Base-by-base conservation (phyloP, 1,140 invertebrate genomes). In the Rhopalosiphum maidis region DNA sequence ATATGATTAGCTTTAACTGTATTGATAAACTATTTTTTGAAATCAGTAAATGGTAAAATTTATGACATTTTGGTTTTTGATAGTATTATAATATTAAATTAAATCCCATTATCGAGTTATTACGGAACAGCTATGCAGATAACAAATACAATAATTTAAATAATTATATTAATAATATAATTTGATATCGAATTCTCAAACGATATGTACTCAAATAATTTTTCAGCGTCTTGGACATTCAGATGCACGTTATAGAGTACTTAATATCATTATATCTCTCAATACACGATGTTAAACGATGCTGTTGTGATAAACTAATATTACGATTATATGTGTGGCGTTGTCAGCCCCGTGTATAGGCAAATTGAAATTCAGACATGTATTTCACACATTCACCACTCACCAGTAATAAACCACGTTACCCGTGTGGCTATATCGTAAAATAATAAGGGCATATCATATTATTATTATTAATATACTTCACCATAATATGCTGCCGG, bases 31-130 rank as follows among this genome's bases (percentile, higher is more conserved):
- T 89, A 89, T 89, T 89, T 54, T 89, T 51, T 37, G 87, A 89
- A 89, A 89, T 89, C 35, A 55, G 87, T 89, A 8, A 89, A 89
- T 89, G 51, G 8, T 54, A 55, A 37, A 54, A 37, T 37, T 37
- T n/a, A 89, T 89, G 87, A 89, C 48, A 89, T 89, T 89, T 55
- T 37, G 48, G 35, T 89, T 89, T 89, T 55, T 23, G 48, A 55
- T 89, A 37, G 21, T 88, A 89, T 55, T 89, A 51, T 88, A 35
- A 37, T 88, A 11, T 11, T 88, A 35, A 46, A 46, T 46, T 30
- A 30, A 86, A 86, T 86, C 85, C 30, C 5, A 88, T 88, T 54
- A 88, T 88, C 85, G 30, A 87, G 43, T 87, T 87, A 87, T 48
- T n/a, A 77, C 15, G 43, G 18, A 68, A 35, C 30, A 77, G 43